Evolutionary conservation across 2,797 vertebrate genomes (phyloP).

Genomic region (Neosilurus mollespiculum): DNA sequence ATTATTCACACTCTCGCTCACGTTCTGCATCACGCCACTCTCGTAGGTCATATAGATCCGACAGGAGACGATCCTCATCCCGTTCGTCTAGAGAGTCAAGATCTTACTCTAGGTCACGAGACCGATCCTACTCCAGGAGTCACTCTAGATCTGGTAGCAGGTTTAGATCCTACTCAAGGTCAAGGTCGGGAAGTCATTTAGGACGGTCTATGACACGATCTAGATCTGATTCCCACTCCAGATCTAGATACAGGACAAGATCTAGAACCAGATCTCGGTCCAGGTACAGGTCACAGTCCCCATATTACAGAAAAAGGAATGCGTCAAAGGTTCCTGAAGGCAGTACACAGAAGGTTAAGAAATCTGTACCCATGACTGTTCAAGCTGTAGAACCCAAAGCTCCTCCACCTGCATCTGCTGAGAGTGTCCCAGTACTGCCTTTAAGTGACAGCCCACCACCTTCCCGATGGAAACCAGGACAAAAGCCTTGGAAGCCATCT

Average conservation of each 20-base stretch:
- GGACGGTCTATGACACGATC: slow-evolving; percentile 74
- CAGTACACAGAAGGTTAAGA: slow-evolving; percentile 70
- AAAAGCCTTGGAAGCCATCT: slow-evolving; percentile 97
- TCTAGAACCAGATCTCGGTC: slow-evolving; percentile 64
- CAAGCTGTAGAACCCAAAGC: slow-evolving; percentile 71
- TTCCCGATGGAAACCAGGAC: slow-evolving; percentile 96
- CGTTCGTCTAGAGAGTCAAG: slow-evolving; percentile 74
- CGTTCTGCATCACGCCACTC: slow-evolving; percentile 69
- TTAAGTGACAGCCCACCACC: slow-evolving; percentile 96
- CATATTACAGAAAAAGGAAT: slow-evolving; percentile 64
- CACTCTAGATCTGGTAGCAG: slow-evolving; percentile 67
- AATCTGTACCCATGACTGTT: slow-evolving; percentile 62
- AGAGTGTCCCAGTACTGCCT: slow-evolving; percentile 85
- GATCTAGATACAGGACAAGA: slow-evolving; percentile 70
- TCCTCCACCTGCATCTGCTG: slow-evolving; percentile 67
- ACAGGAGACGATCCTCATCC: slow-evolving; percentile 74
- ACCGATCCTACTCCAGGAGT: slow-evolving; percentile 72
- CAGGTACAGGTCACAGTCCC: slow-evolving; percentile 71
- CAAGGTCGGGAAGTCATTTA: slow-evolving; percentile 67
- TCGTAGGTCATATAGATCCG: slow-evolving; percentile 75
- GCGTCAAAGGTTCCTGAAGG: slow-evolving; percentile 68
- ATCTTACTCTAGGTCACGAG: slow-evolving; percentile 78
- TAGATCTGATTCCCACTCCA: slow-evolving; percentile 62
- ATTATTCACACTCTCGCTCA: slow-evolving; percentile 76
- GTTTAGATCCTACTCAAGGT: slow-evolving; percentile 63